phyloP scores from a whole-genome alignment of 1,140 invertebrate species.

The Drosophila nebulosa region DNA sequence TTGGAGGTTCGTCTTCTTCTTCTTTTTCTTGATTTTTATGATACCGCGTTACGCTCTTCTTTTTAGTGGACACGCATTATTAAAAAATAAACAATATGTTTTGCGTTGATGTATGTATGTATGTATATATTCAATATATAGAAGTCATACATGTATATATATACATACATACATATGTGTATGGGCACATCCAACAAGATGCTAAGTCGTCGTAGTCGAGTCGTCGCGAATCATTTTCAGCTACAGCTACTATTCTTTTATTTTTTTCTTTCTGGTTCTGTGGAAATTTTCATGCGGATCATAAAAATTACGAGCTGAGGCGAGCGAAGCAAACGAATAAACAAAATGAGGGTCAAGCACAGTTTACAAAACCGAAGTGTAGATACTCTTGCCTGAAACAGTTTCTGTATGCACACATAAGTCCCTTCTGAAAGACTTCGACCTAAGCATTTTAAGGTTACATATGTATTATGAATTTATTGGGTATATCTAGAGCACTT shows the following conservation, averaged over 20 bases:
- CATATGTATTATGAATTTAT: too few relatives aligned
- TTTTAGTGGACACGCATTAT: constrained; percentile 80
- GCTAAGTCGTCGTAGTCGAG: neutral
- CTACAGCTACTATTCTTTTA: neutral
- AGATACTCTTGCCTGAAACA: neutral
- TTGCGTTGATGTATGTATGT: constrained; percentile 34
- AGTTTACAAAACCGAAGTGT: neutral
- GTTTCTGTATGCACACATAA: too few relatives aligned
- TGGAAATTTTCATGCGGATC: neutral
- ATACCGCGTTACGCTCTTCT: constrained; percentile 64
- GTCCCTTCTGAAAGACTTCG: too few relatives aligned
- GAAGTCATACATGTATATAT: constrained; percentile 12
- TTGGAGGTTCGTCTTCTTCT: constrained; percentile 3
- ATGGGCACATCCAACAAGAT: neutral
- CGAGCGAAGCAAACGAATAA: constrained; percentile 3
- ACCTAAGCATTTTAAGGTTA: too few relatives aligned
- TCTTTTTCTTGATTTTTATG: constrained; percentile 60
- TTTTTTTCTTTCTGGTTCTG: neutral
- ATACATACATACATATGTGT: constrained; percentile 28
- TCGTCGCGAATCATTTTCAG: neutral
- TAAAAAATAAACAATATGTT: constrained; percentile 79
- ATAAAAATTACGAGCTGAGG: neutral
- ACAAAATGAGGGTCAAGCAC: neutral
- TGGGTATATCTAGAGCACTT: too few relatives aligned
- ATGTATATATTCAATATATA: constrained; percentile 40